Conservation (phyloP, 2,113 vertebrate species). For the Rhadina sibilatrix region DNA sequence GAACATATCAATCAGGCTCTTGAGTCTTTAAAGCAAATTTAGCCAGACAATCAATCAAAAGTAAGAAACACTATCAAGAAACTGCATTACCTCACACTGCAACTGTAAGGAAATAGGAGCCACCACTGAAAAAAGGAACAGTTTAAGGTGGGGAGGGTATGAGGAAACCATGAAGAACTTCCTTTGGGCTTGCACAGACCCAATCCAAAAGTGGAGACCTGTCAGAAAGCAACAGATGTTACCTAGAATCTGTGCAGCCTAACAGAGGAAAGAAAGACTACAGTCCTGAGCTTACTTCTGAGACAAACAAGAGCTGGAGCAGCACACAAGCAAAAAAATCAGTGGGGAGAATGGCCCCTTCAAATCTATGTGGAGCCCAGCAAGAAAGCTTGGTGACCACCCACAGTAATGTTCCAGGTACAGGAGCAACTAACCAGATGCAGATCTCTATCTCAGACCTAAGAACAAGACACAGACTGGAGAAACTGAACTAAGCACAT, state of each 20-base stretch:
- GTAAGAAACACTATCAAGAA: background rate
- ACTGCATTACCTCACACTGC: background rate
- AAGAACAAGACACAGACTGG: background rate
- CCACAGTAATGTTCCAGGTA: background rate
- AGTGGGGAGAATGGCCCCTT: background rate
- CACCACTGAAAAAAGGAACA: background rate
- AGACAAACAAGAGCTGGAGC: background rate
- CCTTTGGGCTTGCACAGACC: background rate
- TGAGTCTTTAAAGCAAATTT: background rate
- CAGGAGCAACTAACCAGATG: background rate
- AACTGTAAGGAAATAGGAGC: background rate
- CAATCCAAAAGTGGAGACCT: background rate
- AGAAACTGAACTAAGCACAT: background rate
- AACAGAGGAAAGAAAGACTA: background rate
- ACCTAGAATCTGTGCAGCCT: background rate
- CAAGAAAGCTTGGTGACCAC: background rate
- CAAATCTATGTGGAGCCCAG: background rate
- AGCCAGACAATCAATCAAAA: background rate
- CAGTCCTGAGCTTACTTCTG: background rate
- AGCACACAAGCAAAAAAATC: background rate
- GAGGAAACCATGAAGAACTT: constrained; percentile 7
- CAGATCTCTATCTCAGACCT: background rate
- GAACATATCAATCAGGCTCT: background rate
- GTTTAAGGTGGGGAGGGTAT: background rate
- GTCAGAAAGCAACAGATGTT: background rate